phyloP scores from a whole-genome alignment of 2,888 invertebrate genomes.

The Byasa hedistus region DNA sequence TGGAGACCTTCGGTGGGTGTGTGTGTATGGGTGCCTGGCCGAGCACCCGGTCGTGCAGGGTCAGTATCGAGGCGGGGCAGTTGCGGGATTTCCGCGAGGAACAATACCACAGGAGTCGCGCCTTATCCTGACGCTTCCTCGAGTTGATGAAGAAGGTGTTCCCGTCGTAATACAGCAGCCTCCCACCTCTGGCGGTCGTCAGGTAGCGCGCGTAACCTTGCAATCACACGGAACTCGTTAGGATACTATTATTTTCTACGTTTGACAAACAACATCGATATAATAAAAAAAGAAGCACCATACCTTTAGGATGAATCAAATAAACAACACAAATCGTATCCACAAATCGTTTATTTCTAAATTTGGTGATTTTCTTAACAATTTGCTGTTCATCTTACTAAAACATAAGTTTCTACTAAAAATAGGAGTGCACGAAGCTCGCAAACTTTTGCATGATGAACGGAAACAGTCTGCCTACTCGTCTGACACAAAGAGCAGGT shows the following conservation, averaged over 20 bases:
- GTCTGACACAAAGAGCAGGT: background rate
- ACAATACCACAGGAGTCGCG: conserved; percentile 59
- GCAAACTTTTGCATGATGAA: background rate
- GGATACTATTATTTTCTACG: conserved; percentile 19
- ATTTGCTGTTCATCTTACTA: background rate
- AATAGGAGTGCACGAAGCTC: conserved; percentile 2
- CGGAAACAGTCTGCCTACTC: background rate
- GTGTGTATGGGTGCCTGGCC: conserved; percentile 54
- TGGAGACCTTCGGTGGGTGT: conserved; percentile 56
- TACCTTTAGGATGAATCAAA: conserved; percentile 9
- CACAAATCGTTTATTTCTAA: conserved; percentile 6
- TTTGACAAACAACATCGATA: conserved; percentile 5
- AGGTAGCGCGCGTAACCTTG: conserved; percentile 52
- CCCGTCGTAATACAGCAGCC: conserved; percentile 56
- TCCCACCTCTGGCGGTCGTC: conserved; percentile 52
- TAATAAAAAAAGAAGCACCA: conserved; percentile 16
- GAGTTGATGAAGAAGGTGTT: conserved; percentile 62
- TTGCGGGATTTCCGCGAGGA: conserved; percentile 58
- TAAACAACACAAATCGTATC: background rate
- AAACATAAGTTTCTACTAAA: background rate
- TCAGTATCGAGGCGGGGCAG: conserved; percentile 57
- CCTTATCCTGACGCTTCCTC: conserved; percentile 47
- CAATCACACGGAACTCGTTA: conserved; percentile 37
- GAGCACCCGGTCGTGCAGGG: conserved; percentile 51
- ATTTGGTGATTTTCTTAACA: conserved; percentile 3